Evolutionary conservation across 2,888 invertebrate species (phyloP), one percentile per base, ranked within the genome.

Genomic region (Thelaira solivaga): DNA sequence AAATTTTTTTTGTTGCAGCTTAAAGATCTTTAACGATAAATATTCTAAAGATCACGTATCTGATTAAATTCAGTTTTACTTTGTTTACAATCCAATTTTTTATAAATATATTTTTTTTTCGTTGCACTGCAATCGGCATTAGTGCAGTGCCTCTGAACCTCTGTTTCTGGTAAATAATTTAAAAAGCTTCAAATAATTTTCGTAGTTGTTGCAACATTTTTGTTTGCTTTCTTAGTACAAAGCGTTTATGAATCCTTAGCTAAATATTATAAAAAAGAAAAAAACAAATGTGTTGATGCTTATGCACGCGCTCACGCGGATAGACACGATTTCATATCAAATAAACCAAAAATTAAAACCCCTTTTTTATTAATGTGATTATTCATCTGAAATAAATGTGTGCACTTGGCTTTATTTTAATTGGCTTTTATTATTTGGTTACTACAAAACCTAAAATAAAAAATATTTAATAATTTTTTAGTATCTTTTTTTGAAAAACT

Each of bases 11-110:
- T 26, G 47, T n/a, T n/a, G n/a, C n/a, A 69, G 31, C 18, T 68
- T 45, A 53, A 74, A 77, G 78, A 78, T 78, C 69, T 74, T 76
- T 67, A 53, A 65, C 80, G 82, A 82, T 82, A 82, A 82, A 80
- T 81, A 81, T 81, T 81, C 81, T 69, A 57, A 69, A 76, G 82
- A 82, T 82, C 82, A 81, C 82, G 81, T 82, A 81, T 81, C 82
- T 80, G 80, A 80, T 80, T 74, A 74, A 62, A 69, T 47, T 39
- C 43, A 74, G 51, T 43, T 62, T 34, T 62, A 62, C 24, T 62
- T 59, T 41, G 22, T 31, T 13, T 51, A 13, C 34, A 26, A 45
- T 24, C 43, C 22, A 4, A 26, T 34, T 13, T 41, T 41, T 29
- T 69, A 45, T 11, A 2, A 24, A 51, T 57, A 36, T 41, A 26